These are phyloP conservation scores for Psittacula echo DNA, from an alignment of 2,797 vertebrate genomes.

Conservation along the genomic window DNA sequence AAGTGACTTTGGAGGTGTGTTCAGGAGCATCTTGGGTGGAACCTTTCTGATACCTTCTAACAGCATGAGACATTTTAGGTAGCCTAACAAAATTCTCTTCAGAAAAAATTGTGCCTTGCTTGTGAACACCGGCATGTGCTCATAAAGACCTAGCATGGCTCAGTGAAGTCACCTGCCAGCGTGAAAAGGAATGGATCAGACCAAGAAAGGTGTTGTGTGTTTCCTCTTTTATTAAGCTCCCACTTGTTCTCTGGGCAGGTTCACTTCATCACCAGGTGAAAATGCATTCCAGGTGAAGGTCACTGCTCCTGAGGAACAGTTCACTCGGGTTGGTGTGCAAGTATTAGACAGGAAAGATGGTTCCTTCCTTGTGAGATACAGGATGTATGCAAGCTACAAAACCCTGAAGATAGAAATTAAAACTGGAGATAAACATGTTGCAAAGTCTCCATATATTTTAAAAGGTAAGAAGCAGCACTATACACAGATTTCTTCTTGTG, in stretches of 20 bases:
- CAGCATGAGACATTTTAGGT: neutral
- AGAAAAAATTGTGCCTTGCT: neutral
- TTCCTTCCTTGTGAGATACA: slow-evolving; percentile 94
- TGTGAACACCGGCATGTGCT: neutral
- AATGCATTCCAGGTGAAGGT: slow-evolving; percentile 91
- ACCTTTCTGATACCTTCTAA: neutral
- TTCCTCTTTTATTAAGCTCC: neutral
- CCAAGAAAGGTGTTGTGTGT: neutral
- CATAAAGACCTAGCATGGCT: neutral
- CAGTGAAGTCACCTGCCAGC: neutral
- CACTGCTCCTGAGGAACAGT: slow-evolving; percentile 85
- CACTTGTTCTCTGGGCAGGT: slow-evolving; percentile 76
- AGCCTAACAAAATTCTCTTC: neutral
- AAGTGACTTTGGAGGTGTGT: neutral
- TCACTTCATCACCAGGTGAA: slow-evolving; percentile 89
- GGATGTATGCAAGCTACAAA: slow-evolving; percentile 94
- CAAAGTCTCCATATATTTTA: slow-evolving; percentile 90
- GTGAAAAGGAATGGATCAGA: neutral
- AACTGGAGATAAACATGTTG: slow-evolving; percentile 81
- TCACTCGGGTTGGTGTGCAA: slow-evolving; percentile 93
- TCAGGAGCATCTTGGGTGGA: neutral
- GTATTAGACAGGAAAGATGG: slow-evolving; percentile 94
- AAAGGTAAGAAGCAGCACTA: slow-evolving; percentile 80
- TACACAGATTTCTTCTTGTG: neutral
- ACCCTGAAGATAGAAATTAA: slow-evolving; percentile 87